Conservation (phyloP, 2,113 vertebrate species). For the Mus pahari region DNA sequence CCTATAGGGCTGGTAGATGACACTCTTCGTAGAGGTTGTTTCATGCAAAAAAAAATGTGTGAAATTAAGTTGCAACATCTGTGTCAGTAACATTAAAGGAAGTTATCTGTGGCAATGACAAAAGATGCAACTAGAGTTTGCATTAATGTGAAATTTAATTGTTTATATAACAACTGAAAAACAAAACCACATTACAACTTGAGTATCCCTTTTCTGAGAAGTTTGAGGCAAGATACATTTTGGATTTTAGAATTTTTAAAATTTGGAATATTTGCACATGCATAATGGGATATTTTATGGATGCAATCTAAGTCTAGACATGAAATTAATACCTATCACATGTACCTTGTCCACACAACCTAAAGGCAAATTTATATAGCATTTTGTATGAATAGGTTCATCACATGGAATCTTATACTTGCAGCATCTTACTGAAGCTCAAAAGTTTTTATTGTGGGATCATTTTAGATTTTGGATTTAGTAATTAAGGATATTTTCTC, state of each 20-base stretch:
- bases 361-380: background rate
- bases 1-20: background rate
- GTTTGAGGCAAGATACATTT: background rate
- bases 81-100: conserved; percentile 24
- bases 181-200: background rate
- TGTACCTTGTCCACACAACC: background rate
- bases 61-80: background rate
- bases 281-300: background rate
- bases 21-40: background rate
- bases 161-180: conserved; percentile 51
- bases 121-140: background rate
- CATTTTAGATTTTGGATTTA: conserved; percentile 3
- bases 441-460: background rate
- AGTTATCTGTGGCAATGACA: background rate
- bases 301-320: background rate
- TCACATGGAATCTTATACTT: background rate
- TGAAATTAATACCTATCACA: background rate
- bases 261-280: background rate
- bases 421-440: background rate
- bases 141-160: conserved; percentile 46
- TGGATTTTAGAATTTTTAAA: background rate
- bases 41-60: conserved; percentile 26
- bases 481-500: background rate
- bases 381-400: background rate
- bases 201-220: background rate